Conservation (phyloP, 2,888 invertebrate species). For the Ophraella communa region DNA sequence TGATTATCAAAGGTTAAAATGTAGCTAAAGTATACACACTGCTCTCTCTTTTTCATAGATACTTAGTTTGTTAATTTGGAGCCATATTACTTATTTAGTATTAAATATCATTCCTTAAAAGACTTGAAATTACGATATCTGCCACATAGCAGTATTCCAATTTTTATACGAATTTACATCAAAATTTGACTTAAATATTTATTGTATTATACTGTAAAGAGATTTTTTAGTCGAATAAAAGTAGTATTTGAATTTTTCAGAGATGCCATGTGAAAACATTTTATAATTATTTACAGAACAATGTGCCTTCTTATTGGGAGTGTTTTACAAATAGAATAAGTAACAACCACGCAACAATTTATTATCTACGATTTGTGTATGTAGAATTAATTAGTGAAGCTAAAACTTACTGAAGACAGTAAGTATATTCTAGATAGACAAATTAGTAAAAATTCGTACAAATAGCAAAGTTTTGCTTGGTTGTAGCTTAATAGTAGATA, state of each 20-base stretch:
- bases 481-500: neutral
- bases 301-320: constrained; percentile 12
- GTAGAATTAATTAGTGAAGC: too few relatives aligned
- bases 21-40: constrained; percentile 8
- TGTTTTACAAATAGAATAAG: neutral
- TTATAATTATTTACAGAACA: constrained; percentile 19
- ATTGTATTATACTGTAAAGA: constrained; percentile 40
- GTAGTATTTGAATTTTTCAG: constrained; percentile 20
- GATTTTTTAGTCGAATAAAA: constrained; percentile 27
- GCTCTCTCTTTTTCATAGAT: constrained; percentile 25
- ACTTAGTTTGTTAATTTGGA: constrained; percentile 11
- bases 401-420: too few relatives aligned
- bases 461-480: neutral
- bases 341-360: neutral
- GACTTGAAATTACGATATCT: constrained; percentile 29
- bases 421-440: neutral
- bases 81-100: constrained; percentile 21
- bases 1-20: too few relatives aligned
- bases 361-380: neutral
- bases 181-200: constrained; percentile 28
- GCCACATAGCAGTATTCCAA: constrained; percentile 35
- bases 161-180: constrained; percentile 30
- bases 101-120: constrained; percentile 29
- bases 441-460: neutral
- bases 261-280: constrained; percentile 26